Evolutionary conservation across 2,113 vertebrate species (phyloP), one percentile per base, ranked within the genome.

Genomic region (Anguilla rostrata): DNA sequence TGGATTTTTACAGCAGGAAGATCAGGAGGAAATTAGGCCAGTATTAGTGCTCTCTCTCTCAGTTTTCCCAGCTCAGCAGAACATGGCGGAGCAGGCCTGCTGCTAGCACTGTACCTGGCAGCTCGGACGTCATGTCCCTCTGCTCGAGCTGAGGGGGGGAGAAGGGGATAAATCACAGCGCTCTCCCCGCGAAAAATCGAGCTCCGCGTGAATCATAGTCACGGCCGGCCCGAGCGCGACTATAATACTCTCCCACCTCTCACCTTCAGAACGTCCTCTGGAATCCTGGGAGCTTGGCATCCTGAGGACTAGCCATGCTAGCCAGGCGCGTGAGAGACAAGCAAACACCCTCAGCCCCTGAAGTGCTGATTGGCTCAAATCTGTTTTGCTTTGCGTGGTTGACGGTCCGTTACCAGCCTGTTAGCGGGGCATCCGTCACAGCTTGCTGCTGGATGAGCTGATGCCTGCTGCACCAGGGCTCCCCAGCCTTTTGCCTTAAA

Each of bases 31-130:
- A 86, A 86, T 86, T 82, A 83, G 85, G 81, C 43, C 56, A 75
- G 22, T 9, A 34, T 12, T n/a, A n/a, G n/a, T 18, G 16, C 53
- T 39, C 7, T n/a, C 34, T 34, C 20, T 14, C 49, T 53, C 49
- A 1, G 7, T 39, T 20, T 79, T 34, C 60, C 75, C 41, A 83
- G 86, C 82, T 87, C 86, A 87, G 86, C 86, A 82, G 41, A 83
- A 87, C 46, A 49, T 7, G 6, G 39, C 71, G 39, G 39, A 14
- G 40, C 5, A 29, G 5, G 4, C 14, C 41, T 2, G 81, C 40
- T 7, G 40, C 5, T 60, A 82, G 43, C 34, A 34, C 34, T 34
- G 34, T n/a, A 40, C 39, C 39, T 66, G 56, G 56, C 79, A 81
- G 15, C 79, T 39, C 5, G 79, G 4, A 12, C 39, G 39, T 46